Conservation (phyloP, 2,888 invertebrate species). For the Cremastinae sp. region DNA sequence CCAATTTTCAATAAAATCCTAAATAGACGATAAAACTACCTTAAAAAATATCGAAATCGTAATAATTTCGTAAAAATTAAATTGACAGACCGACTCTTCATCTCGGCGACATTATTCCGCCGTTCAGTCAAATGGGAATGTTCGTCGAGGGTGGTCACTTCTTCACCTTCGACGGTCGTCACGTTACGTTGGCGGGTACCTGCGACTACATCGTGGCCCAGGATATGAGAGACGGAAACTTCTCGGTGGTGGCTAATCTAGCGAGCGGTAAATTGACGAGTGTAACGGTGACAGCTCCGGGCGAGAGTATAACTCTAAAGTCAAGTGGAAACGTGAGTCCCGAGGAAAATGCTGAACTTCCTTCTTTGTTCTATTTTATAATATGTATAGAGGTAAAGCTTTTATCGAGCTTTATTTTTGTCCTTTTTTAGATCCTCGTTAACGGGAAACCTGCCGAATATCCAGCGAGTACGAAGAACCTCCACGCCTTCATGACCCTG, state of each 20-base stretch:
- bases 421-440: conserved; percentile 82
- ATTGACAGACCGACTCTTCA: conserved; percentile 78
- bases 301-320: conserved; percentile 83
- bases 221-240: conserved; percentile 93
- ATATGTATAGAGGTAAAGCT: too few relatives aligned
- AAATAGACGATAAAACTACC: too few relatives aligned
- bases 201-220: conserved; percentile 93
- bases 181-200: conserved; percentile 89
- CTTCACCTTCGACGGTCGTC: conserved; percentile 93
- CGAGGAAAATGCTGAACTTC: conserved; percentile 13
- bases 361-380: too few relatives aligned
- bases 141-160: conserved; percentile 91
- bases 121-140: conserved; percentile 84
- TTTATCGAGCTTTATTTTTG: conserved; percentile 1
- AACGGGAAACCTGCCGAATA: conserved; percentile 87
- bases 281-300: conserved; percentile 86
- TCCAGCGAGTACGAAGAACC: conserved; percentile 84
- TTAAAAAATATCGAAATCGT: too few relatives aligned
- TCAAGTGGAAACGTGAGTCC: conserved; percentile 83
- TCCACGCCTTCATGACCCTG: conserved; percentile 83
- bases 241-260: conserved; percentile 89
- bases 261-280: conserved; percentile 86
- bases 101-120: conserved; percentile 84
- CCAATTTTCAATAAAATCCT: too few relatives aligned
- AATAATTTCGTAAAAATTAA: too few relatives aligned